Percentiles rank a stretch among this genome's conserved stretches.
Conservation (phyloP, 2,888 invertebrate species). For the Drosophila borealis region DNA sequence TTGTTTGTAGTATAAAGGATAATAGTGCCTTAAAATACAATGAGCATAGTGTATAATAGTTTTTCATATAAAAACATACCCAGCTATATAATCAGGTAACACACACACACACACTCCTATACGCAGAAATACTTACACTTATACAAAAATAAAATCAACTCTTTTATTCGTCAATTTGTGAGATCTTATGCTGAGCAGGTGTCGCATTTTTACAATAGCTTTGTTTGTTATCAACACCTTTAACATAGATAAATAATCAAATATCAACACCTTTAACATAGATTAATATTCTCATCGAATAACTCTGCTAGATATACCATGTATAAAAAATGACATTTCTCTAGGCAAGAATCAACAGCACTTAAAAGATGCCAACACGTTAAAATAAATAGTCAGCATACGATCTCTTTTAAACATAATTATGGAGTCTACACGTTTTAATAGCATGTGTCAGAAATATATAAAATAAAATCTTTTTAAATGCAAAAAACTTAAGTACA, state of each 20-base stretch:
- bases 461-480: slow-evolving; percentile 10
- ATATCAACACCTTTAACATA: too few species aligned
- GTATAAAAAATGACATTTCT: not conserved
- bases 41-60: slow-evolving; percentile 37
- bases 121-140: slow-evolving; percentile 40
- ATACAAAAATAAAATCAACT: slow-evolving; percentile 1
- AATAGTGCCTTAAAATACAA: slow-evolving; percentile 57
- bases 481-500: not conserved
- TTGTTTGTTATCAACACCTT: too few species aligned
- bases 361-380: slow-evolving; percentile 21
- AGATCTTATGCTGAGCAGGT: slow-evolving; percentile 9
- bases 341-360: not conserved
- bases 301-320: not conserved
- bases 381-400: slow-evolving; percentile 1
- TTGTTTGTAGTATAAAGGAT: slow-evolving; percentile 42
- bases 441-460: slow-evolving; percentile 55
- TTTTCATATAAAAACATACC: slow-evolving; percentile 34
- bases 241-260: too few species aligned
- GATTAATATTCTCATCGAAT: not conserved
- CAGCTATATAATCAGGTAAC: slow-evolving; percentile 15
- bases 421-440: slow-evolving; percentile 62
- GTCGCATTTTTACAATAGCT: too few species aligned
- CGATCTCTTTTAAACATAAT: slow-evolving; percentile 26
- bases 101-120: slow-evolving; percentile 11
- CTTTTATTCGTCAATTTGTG: not conserved